Evolutionary conservation across 2,113 vertebrate genomes (phyloP), one percentile per base, ranked within the genome.

Genomic region (Nycticryphes semicollaris): DNA sequence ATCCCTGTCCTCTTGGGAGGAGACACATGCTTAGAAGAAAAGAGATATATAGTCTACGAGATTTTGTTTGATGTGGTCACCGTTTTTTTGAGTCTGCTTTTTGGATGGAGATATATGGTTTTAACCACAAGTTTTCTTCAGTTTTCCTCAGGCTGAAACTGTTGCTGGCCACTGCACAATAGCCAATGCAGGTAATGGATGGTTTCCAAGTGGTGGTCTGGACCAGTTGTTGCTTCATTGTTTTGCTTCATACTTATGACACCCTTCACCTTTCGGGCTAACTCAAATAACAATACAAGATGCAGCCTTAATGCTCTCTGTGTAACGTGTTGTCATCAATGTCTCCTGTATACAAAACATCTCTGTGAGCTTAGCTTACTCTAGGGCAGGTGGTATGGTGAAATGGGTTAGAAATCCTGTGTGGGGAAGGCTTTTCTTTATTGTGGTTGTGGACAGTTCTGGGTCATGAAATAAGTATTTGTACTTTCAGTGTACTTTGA

Each of bases 291-390:
- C 39, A 54, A 59, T 17, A 27, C 0, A 0, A 37, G 57, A 21
- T 69, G 10, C 25, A 76, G n/a, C 25, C 37, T n/a, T 75, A 84
- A n/a, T 31, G 7, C 25, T 37, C 27, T 21, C 28, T 69, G 15
- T 5, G 0, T 31, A 77, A 20, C 30, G 5, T 1, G 0, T 17
- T 19, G 4, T 23, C 6, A 2, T 48, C 24, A 15, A 1, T 14
- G 16, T 20, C 6, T 57, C 27, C 41, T 53, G 4, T 13, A 10
- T 10, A 18, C 35, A 30, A 14, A 31, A 19, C 4, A 0, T 64
- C 19, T 16, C 45, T 6, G 3, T 7, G 37, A 47, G 7, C 7
- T 50, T 53, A 50, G 31, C 16, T 84, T 50, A 5, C 7, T 35
- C 22, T 39, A 37, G 19, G 31, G 10, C 8, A 33, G 45, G 28